phyloP scores from a whole-genome alignment of 2,888 invertebrate genomes.

The Plagodis dolabraria region DNA sequence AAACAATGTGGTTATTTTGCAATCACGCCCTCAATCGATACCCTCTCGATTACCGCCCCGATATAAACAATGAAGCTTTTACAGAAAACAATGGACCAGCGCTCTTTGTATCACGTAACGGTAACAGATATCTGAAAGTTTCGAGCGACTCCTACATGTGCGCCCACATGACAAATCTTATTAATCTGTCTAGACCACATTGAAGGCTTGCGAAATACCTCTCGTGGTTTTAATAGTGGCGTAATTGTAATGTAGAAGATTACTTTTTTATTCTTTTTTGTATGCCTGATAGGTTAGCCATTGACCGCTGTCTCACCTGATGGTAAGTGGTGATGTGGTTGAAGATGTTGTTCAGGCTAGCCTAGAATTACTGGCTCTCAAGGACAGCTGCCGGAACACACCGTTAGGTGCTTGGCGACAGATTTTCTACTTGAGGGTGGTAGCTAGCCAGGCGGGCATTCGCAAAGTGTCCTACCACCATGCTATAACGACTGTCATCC shows the following conservation, averaged over 20 bases:
- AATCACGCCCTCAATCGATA: conserved; percentile 27
- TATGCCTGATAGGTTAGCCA: too few relatives aligned
- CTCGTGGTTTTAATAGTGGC: conserved; percentile 46
- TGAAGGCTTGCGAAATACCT: conserved; percentile 53
- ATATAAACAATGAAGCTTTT: conserved; percentile 53
- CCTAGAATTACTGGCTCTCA: too few relatives aligned
- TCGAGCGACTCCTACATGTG: conserved; percentile 65
- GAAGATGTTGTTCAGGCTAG: too few relatives aligned
- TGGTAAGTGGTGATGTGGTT: too few relatives aligned
- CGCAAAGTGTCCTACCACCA: too few relatives aligned
- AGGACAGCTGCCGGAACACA: too few relatives aligned
- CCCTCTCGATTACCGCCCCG: conserved; percentile 41
- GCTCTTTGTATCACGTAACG: conserved; percentile 56
- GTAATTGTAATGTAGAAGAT: conserved; percentile 32
- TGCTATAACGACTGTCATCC: too few relatives aligned
- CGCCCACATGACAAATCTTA: conserved; percentile 46
- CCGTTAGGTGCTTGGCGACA: too few relatives aligned
- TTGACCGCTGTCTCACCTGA: too few relatives aligned
- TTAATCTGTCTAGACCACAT: conserved; percentile 51
- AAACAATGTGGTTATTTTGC: conserved; percentile 23
- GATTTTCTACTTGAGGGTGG: too few relatives aligned
- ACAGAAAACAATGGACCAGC: conserved; percentile 51
- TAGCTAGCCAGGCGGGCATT: too few relatives aligned
- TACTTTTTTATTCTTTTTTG: too few relatives aligned
- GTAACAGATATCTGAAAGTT: conserved; percentile 58